Conservation (phyloP, 2,797 vertebrate genomes). For the Poeciliopsis gracilis region DNA sequence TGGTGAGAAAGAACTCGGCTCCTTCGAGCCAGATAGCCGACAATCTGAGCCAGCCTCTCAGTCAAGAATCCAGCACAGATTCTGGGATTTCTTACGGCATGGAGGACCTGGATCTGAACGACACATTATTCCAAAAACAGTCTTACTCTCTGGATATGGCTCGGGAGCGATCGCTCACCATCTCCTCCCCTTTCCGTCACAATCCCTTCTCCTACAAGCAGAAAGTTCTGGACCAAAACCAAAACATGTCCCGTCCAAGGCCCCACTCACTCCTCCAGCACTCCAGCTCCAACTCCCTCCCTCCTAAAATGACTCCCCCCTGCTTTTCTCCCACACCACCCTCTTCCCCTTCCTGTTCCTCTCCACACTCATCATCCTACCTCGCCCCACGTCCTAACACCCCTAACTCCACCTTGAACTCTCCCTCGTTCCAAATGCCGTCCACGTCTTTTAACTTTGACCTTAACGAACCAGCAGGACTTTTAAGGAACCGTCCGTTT, state of each 20-base stretch:
- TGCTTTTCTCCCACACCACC: slow-evolving; percentile 82
- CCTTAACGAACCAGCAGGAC: slow-evolving; percentile 70
- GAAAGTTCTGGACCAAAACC: slow-evolving; percentile 81
- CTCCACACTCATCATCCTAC: slow-evolving; percentile 80
- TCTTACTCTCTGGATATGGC: slow-evolving; percentile 69
- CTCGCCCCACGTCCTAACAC: slow-evolving; percentile 79
- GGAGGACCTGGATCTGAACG: slow-evolving; percentile 78
- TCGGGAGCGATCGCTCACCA: slow-evolving; percentile 82
- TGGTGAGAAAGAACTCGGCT: slow-evolving; percentile 79
- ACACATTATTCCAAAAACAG: slow-evolving; percentile 77
- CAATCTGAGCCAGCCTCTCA: slow-evolving; percentile 73
- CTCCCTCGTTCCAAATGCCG: slow-evolving; percentile 70
- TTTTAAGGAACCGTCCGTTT: slow-evolving; percentile 69
- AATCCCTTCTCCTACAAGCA: slow-evolving; percentile 79
- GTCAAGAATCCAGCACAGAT: slow-evolving; percentile 59
- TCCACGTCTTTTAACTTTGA: slow-evolving; percentile 83
- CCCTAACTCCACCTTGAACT: slow-evolving; percentile 73
- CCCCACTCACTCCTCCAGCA: slow-evolving; percentile 83
- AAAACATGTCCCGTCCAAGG: slow-evolving; percentile 78
- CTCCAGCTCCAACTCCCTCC: slow-evolving; percentile 82
- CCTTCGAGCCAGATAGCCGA: slow-evolving; percentile 79
- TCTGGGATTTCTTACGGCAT: slow-evolving; percentile 57
- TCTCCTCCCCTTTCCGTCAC: slow-evolving; percentile 84
- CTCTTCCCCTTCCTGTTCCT: slow-evolving; percentile 79
- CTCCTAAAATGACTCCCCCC: slow-evolving; percentile 80